These are phyloP conservation scores for Dione juno DNA, from an alignment of 2,888 invertebrate species.

Conservation along the genomic window DNA sequence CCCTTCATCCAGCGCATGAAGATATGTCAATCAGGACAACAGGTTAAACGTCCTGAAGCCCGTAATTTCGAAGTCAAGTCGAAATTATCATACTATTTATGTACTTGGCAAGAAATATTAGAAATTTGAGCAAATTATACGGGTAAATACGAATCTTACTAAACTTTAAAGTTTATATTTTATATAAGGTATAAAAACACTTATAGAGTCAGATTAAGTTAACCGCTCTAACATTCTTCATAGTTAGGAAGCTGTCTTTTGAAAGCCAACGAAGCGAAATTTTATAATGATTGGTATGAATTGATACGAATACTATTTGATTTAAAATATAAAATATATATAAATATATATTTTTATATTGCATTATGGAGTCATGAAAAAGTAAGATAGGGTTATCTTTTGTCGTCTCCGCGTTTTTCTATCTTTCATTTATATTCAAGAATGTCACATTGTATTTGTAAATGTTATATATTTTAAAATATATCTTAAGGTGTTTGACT, in stretches of 20 bases:
- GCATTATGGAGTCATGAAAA: conserved; percentile 1
- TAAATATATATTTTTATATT: conserved; percentile 8
- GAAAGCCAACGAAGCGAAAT: conserved; percentile 27
- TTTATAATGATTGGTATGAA: conserved; percentile 39
- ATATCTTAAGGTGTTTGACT: too few relatives aligned
- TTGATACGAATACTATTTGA: conserved; percentile 34
- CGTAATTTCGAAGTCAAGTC: too few relatives aligned
- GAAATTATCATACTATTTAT: not conserved
- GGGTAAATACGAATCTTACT: not conserved
- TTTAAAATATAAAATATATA: conserved; percentile 19
- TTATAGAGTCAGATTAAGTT: conserved; percentile 12
- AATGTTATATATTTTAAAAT: too few relatives aligned
- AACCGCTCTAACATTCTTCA: conserved; percentile 25
- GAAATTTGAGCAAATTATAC: not conserved
- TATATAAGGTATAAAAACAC: not conserved
- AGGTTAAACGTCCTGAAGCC: too few relatives aligned
- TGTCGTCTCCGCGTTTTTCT: not conserved
- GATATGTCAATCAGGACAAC: too few relatives aligned
- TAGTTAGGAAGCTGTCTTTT: conserved; percentile 34
- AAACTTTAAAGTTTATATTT: not conserved
- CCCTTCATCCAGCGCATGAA: too few relatives aligned
- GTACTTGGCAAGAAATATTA: not conserved
- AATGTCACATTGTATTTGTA: too few relatives aligned
- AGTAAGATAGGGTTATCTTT: not conserved
- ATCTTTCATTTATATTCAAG: not conserved